Base-by-base conservation (phyloP, 2,888 invertebrate species). In the Diachrysia chrysitis region DNA sequence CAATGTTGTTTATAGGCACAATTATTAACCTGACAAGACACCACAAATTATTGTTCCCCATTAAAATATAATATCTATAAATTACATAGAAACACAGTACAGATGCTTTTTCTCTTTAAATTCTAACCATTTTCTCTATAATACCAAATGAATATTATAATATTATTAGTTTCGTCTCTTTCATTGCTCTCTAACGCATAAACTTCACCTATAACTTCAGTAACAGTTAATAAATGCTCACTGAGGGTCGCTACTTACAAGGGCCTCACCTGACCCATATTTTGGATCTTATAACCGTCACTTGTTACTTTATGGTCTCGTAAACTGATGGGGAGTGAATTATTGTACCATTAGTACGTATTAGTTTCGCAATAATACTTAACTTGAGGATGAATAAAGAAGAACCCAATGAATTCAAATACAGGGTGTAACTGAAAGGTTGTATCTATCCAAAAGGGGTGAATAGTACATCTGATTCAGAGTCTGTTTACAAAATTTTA, bases 231-330 rank as follows among this genome's bases (percentile, higher is more conserved):
- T 73, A 73, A 74, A 62, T 60, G 32, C 62, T 17, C 56, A 53
- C 17, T 59, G 54, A 66, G 57, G 70, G 32, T 17, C n/a, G 12
- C 29, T 19, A 62, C 75, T 66, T 74, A 59, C 32, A 51, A 60
- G 53, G 53, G 58, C 56, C 48, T 74, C 46, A 74, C 62, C 54
- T 70, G 60, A 64, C 61, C 65, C 69, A 58, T 73, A 72, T 69
- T 74, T 69, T 58, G 69, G 12, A 61, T 64, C 64, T 56, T 61
- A 69, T 74, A 35, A 53, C 64, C 55, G 74, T 69, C 74, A 69
- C 54, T 19, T 55, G 32, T 12, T 58, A 63, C 69, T 64, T 61
- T 60, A 69, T 46, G 42, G 21, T 42, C 6, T 3, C n/a, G 12
- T 51, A 51, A 51, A 12, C 32, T 59, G 25, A 73, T 51, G 69